Conservation (phyloP, 2,888 invertebrate species). For the Nymphalis polychloros region DNA sequence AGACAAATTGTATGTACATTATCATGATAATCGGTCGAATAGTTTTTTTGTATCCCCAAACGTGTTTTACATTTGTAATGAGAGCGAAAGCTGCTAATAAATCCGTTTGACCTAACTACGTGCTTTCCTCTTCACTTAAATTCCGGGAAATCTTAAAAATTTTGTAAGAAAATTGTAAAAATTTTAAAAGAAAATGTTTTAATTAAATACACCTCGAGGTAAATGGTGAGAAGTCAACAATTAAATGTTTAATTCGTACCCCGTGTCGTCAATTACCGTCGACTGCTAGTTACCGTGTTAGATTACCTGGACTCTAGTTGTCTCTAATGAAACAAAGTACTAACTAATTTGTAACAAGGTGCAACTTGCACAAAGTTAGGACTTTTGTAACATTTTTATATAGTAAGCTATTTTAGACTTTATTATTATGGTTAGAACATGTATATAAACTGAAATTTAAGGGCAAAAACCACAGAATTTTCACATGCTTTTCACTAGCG, state of each 20-base stretch:
- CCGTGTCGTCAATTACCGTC: slow-evolving; percentile 3
- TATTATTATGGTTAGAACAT: not conserved
- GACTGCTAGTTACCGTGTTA: slow-evolving; percentile 2
- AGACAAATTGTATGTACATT: too few relatives aligned
- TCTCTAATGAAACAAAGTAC: slow-evolving; percentile 5
- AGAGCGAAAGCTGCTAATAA: too few relatives aligned
- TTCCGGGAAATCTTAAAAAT: too few relatives aligned
- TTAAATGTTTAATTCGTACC: not conserved
- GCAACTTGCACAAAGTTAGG: slow-evolving; percentile 1
- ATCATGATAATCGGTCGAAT: too few relatives aligned
- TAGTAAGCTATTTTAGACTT: not conserved
- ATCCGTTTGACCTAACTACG: too few relatives aligned
- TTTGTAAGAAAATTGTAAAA: too few relatives aligned
- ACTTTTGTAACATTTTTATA: not conserved
- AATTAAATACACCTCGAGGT: not conserved
- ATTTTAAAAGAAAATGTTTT: not conserved
- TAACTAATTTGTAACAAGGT: slow-evolving; percentile 3
- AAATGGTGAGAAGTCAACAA: slow-evolving; percentile 7
- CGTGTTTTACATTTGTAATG: too few relatives aligned
- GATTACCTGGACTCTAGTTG: not conserved
- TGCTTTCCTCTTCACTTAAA: too few relatives aligned
- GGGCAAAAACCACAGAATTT: too few relatives aligned
- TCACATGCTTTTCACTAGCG: too few relatives aligned
- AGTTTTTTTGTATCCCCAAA: too few relatives aligned
- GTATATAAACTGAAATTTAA: too few relatives aligned